Evolutionary conservation across 2,888 invertebrate genomes (phyloP).

Genomic region (Siphlonurus alternatus): DNA sequence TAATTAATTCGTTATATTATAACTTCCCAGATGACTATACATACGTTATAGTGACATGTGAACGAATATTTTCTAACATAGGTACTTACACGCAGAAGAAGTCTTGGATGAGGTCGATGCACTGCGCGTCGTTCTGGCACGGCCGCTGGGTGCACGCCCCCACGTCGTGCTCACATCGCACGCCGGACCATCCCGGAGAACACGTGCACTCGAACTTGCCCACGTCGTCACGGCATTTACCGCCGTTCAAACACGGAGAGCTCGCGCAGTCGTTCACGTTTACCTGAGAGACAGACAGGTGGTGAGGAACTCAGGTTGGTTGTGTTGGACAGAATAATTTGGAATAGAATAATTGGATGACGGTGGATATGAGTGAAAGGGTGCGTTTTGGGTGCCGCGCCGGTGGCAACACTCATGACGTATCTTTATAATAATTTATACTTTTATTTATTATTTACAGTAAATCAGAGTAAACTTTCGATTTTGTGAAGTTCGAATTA

Average conservation of each 20-base stretch:
- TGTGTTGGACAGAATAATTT: no score
- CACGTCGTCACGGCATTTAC: slow-evolving; percentile 69
- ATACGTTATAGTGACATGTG: background rate
- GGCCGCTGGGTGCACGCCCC: slow-evolving; percentile 74
- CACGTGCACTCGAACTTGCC: slow-evolving; percentile 71
- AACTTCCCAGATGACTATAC: background rate
- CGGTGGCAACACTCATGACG: no score
- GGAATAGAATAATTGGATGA: no score
- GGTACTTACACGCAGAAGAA: slow-evolving; percentile 73
- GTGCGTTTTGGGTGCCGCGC: no score
- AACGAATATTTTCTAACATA: background rate
- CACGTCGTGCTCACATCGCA: slow-evolving; percentile 70
- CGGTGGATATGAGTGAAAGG: no score
- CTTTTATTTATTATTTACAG: no score
- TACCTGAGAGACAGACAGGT: no score
- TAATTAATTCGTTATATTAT: no score
- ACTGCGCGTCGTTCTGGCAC: slow-evolving; percentile 83
- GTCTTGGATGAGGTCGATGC: slow-evolving; percentile 83
- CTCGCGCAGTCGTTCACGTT: slow-evolving; percentile 79
- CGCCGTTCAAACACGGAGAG: slow-evolving; percentile 76
- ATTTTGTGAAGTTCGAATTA: no score
- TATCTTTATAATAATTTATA: no score
- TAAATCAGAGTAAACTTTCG: no score
- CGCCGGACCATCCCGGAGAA: slow-evolving; percentile 71
- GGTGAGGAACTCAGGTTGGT: no score